phyloP scores from a whole-genome alignment of 1,140 invertebrate species.

The Limonius californicus region DNA sequence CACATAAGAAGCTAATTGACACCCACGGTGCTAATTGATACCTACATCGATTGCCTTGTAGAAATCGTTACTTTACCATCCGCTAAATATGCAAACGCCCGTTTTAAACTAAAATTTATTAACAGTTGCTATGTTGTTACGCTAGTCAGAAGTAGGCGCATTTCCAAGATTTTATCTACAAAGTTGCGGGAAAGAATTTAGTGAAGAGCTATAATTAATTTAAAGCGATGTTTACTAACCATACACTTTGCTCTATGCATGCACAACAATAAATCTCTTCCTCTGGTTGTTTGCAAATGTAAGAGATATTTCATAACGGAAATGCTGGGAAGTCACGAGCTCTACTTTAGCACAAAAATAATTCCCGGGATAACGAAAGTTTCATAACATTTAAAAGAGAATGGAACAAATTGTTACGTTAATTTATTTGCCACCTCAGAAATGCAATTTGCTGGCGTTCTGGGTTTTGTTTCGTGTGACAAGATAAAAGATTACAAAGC shows the following conservation, averaged over 20 bases:
- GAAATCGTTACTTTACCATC: neutral
- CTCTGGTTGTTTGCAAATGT: slow-evolving; percentile 1
- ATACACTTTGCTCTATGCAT: slow-evolving; percentile 7
- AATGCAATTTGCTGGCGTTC: neutral
- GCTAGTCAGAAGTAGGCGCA: too few species aligned
- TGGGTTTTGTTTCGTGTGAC: neutral
- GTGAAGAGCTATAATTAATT: slow-evolving; percentile 7
- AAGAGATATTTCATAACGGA: slow-evolving; percentile 6
- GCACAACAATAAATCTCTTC: slow-evolving; percentile 5
- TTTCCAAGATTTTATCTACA: slow-evolving; percentile 4
- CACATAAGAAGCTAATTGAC: slow-evolving; percentile 15
- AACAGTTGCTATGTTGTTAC: too few species aligned
- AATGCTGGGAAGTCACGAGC: slow-evolving; percentile 4
- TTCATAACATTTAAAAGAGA: neutral
- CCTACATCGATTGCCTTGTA: slow-evolving; percentile 1
- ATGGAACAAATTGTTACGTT: neutral
- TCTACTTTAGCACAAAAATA: slow-evolving; percentile 6
- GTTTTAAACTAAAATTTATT: too few species aligned
- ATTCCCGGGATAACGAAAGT: slow-evolving; percentile 3
- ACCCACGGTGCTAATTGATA: slow-evolving; percentile 15
- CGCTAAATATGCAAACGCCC: neutral
- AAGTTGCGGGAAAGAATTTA: neutral
- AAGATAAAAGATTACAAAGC: too few species aligned
- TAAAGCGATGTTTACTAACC: slow-evolving; percentile 5
- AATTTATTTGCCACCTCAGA: neutral